phyloP scores from a whole-genome alignment of 2,797 vertebrate genomes.

The Peromyscus melanophrys region DNA sequence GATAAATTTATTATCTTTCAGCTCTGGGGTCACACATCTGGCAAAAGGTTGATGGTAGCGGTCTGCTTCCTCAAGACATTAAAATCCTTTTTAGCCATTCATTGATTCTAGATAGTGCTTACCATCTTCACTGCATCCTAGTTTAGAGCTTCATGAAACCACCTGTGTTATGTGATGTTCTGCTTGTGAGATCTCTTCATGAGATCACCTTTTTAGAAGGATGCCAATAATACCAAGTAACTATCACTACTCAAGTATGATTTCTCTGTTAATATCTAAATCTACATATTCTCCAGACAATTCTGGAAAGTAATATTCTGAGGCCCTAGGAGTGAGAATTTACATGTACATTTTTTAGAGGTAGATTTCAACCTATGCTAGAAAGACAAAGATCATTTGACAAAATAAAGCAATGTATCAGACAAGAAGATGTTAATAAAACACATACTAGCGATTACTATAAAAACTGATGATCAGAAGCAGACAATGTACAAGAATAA shows the following conservation, averaged over 20 bases:
- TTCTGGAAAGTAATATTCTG: neutral
- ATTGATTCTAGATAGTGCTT: neutral
- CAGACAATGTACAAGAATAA: neutral
- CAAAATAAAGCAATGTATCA: neutral
- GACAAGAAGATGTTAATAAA: neutral
- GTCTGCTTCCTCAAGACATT: neutral
- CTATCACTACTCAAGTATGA: neutral
- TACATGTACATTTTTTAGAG: neutral
- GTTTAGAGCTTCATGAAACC: neutral
- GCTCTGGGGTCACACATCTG: neutral
- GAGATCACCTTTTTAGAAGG: neutral
- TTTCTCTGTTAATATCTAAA: neutral
- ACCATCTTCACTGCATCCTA: neutral
- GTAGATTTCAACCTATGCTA: neutral
- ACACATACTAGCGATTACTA: neutral
- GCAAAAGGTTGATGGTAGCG: too few species aligned
- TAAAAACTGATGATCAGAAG: neutral
- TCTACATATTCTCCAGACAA: neutral
- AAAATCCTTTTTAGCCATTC: neutral
- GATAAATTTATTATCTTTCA: neutral
- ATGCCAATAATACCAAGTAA: neutral
- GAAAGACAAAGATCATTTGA: neutral
- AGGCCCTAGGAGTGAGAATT: neutral
- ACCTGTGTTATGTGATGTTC: neutral
- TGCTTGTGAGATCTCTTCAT: neutral